Evolutionary conservation across 1,140 invertebrate species (phyloP).

Genomic region (Papilio machaon): DNA sequence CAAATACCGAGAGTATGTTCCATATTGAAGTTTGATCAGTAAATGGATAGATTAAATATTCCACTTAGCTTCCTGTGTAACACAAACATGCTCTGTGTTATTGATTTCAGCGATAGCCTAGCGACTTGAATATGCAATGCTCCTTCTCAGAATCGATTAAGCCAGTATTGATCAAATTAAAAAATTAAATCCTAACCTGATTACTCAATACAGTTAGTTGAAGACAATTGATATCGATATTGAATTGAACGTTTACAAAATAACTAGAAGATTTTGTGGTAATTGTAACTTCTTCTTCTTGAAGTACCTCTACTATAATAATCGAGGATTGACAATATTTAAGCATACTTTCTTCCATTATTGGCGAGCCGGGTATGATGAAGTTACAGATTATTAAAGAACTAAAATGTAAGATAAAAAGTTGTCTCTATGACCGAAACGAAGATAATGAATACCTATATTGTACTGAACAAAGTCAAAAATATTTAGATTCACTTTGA

Average conservation of each 20-base stretch:
- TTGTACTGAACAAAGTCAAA: background rate
- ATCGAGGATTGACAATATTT: no score
- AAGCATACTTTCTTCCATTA: no score
- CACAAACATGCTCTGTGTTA: constrained; percentile 13
- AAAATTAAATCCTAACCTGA: background rate
- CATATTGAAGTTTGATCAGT: constrained; percentile 20
- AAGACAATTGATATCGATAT: no score
- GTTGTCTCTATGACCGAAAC: no score
- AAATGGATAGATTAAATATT: constrained; percentile 22
- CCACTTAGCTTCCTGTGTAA: constrained; percentile 6
- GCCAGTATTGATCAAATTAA: background rate
- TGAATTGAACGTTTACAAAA: no score
- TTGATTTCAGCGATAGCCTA: background rate
- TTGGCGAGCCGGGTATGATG: no score
- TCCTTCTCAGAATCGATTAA: background rate
- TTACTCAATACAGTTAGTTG: background rate
- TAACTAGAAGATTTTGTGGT: no score
- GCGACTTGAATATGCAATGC: background rate
- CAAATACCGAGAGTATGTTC: constrained; percentile 10
- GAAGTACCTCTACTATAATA: no score
- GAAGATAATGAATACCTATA: no score
- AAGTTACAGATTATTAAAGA: no score
- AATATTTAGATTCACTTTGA: background rate
- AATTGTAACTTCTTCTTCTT: no score
- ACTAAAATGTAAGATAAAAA: no score